These are phyloP conservation scores for Chromobotia macracanthus DNA, from an alignment of 2,797 vertebrate genomes.

Conservation along the genomic window DNA sequence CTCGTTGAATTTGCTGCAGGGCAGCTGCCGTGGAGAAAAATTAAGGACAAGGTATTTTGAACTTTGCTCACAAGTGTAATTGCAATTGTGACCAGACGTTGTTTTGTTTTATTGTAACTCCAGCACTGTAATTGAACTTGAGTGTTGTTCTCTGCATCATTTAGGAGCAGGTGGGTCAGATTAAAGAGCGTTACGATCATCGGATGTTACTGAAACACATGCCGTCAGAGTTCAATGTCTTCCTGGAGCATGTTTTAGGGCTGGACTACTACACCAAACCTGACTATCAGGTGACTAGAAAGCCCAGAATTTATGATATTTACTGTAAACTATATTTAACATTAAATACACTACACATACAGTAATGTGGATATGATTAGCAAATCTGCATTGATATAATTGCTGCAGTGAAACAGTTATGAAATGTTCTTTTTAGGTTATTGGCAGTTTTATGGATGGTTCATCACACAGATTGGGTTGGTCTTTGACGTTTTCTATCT, in stretches of 20 bases:
- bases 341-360: too few relatives aligned
- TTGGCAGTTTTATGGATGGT: not conserved
- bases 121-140: not conserved
- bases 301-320: not conserved
- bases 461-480: not conserved
- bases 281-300: conserved; percentile 88
- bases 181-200: conserved; percentile 96
- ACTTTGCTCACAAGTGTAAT: not conserved
- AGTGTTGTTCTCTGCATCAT: not conserved
- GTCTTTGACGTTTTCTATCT: too few relatives aligned
- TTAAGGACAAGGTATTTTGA: conserved; percentile 90
- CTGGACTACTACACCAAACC: conserved; percentile 97
- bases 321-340: too few relatives aligned
- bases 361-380: not conserved
- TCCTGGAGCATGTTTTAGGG: conserved; percentile 92
- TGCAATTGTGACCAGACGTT: not conserved
- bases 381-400: not conserved
- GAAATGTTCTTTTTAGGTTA: too few relatives aligned
- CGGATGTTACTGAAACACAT: conserved; percentile 96
- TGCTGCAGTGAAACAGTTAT: too few relatives aligned
- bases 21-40: conserved; percentile 95
- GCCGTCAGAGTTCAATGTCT: conserved; percentile 92
- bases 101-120: not conserved
- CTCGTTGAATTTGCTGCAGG: conserved; percentile 95
- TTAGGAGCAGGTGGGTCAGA: conserved; percentile 97